Base-by-base conservation (phyloP, 1,140 invertebrate genomes). In the Sarcophaga bullata region DNA sequence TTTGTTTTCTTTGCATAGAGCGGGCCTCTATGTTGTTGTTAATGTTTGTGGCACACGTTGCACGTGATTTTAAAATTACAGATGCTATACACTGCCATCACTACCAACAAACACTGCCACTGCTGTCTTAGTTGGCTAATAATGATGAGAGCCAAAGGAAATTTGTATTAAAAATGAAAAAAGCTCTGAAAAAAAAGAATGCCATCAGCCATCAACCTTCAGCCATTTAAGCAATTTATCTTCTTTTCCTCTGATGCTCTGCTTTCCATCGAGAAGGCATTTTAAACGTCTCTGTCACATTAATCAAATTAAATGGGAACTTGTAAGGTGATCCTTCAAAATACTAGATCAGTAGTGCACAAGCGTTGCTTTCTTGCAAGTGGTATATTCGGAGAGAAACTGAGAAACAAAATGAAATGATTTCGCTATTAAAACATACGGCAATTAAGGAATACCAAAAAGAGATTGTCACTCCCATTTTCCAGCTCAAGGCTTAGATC, bases 31-130 rank as follows among this genome's bases (percentile, higher is more conserved):
- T 10, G 10, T 17, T 68, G 17, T 8, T 68, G 62, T 68, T 68
- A 68, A 68, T 78, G 75, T 78, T 78, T 50, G 75, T 78, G 75
- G 75, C 75, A 78, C 75, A 78, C 75, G 75, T 78, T 78, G 75
- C 75, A 78, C 75, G 75, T 78, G 75, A 78, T 78, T 78, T 78
- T 52, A 19, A 25, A 68, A 19, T n/a, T 68, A 68, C 62, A 68
- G 62, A 68, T 68, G 62, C 62, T 58, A 37, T 37, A 37, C 25
- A 37, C 25, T 37, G 25, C 25, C 25, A 37, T 37, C 25, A 37
- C 25, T 37, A 4, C 25, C 25, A 37, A 2, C 25, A 37, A 37
- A 37, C 25, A 37, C 25, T 37, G 25, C 25, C 25, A 37, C 25
- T 37, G 25, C 25, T 37, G 25, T 37, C 25, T 37, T 37, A 37